A percentile compares a stretch with the other conserved stretches of the same genome.
phyloP scores from a whole-genome alignment of 1,140 invertebrate genomes.

The Nasonia vitripennis region DNA sequence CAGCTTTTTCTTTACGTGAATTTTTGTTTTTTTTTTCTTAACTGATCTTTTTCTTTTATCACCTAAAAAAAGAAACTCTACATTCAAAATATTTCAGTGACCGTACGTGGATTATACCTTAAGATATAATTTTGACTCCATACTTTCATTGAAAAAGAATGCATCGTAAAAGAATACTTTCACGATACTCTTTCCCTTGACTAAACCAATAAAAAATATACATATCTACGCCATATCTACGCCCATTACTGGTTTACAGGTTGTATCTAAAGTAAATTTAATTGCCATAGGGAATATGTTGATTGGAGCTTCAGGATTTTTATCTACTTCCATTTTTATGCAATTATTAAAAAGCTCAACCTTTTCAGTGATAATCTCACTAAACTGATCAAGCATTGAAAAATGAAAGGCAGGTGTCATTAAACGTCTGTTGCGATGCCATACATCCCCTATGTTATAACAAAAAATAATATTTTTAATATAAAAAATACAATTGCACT shows the following conservation, averaged over 20 bases:
- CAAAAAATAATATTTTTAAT: slow-evolving; percentile 17
- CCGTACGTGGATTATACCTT: slow-evolving; percentile 2
- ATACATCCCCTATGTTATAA: slow-evolving; percentile 79
- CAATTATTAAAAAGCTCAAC: slow-evolving; percentile 77
- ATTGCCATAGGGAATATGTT: slow-evolving; percentile 82
- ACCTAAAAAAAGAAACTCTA: slow-evolving; percentile 28
- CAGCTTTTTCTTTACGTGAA: slow-evolving; percentile 20
- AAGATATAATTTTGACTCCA: slow-evolving; percentile 14
- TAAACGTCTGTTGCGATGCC: slow-evolving; percentile 87
- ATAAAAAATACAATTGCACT: neutral
- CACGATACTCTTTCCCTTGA: slow-evolving; percentile 60
- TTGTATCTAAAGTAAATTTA: slow-evolving; percentile 84
- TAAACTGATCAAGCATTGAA: slow-evolving; percentile 88
- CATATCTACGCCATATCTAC: slow-evolving; percentile 81
- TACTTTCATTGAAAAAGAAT: slow-evolving; percentile 64
- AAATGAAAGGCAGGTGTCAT: slow-evolving; percentile 93
- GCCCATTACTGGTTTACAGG: slow-evolving; percentile 93
- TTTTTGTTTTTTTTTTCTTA: slow-evolving; percentile 34
- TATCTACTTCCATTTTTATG: slow-evolving; percentile 66
- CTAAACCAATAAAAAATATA: slow-evolving; percentile 68
- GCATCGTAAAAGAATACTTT: slow-evolving; percentile 62
- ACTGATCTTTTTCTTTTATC: slow-evolving; percentile 52
- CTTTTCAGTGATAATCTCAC: slow-evolving; percentile 84
- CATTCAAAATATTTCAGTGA: neutral
- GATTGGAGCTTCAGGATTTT: slow-evolving; percentile 70